Base-by-base conservation (phyloP, 37 sponge, comb jelly and placozoan genomes). In the Hexactinellida sp. region DNA sequence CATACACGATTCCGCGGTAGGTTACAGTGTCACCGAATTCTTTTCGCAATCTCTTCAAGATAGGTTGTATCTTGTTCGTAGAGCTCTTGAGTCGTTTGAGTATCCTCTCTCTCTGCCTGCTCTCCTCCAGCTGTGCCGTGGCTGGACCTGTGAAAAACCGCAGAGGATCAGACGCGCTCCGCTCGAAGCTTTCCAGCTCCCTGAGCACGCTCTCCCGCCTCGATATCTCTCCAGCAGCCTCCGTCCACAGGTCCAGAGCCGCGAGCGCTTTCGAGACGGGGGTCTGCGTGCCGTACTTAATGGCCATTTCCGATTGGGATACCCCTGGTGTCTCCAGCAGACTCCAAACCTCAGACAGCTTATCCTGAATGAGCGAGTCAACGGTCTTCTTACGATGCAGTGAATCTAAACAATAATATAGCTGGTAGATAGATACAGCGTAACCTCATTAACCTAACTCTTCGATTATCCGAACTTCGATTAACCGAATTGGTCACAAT, bases 21-120 rank as follows among this genome's bases (percentile, higher is more conserved):
- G 88, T 87, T 0, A 87, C 88, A 13, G 38, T 37, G 84, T 87
- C 88, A 1, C 88, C 88, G 19, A 87, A 54, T 30, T 83, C 38
- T 0, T 83, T 47, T 41, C 83, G n/a, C 37, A 87, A 54, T 28
- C 54, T 83, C 47, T 23, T 1, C 37, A 87, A 24, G 55, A 83
- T 39, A 13, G 38, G 37, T 51, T n/a, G 34, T 34, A 87, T 38
- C 36, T 41, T 38, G 24, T 83, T 83, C 10, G 76, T 7, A 3
- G 30, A 10, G 13, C 13, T 63, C 76, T 63, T 63, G 3, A 63
- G 30, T 63, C 76, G 76, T 63, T 63, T 63, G 30, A 21, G 21
- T n/a, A 63, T 23, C 30, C 34, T 63, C 30, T 63, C 76, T 10
- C 76, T 7, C 5, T n/a, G 30, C 34, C 34, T 63, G 34, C 76